A percentile compares a stretch with the other conserved stretches of the same genome.
Conservation (phyloP, 2,113 vertebrate species). For the Perognathus longimembris region DNA sequence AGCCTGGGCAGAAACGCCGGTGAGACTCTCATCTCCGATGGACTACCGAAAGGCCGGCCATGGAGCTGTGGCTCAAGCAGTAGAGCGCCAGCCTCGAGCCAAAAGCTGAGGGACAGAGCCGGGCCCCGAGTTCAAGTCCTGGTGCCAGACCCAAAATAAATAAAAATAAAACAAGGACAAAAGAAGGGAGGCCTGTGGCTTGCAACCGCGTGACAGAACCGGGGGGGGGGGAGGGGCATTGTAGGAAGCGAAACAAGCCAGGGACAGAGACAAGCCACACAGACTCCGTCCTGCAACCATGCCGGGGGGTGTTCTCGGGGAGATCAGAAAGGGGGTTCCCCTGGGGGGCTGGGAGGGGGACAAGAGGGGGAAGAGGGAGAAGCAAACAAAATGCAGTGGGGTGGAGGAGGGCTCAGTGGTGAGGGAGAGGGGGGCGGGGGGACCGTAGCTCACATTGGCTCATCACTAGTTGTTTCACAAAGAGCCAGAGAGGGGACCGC, state of each 20-base stretch:
- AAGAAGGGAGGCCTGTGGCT: neutral
- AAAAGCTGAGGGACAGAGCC: too few relatives aligned
- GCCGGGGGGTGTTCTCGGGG: neutral
- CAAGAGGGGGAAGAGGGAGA: neutral
- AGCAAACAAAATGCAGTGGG: neutral
- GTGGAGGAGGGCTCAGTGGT: too few relatives aligned
- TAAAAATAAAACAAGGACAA: too few relatives aligned
- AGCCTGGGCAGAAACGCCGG: too few relatives aligned
- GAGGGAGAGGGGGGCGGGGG: rapidly evolving
- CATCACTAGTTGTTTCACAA: neutral
- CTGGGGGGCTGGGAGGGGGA: neutral
- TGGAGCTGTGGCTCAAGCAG: too few relatives aligned
- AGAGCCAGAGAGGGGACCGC: neutral
- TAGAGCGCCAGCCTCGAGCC: too few relatives aligned
- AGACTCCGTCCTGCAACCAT: too few relatives aligned
- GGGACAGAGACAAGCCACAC: neutral
- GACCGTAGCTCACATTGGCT: neutral
- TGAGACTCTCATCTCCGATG: too few relatives aligned
- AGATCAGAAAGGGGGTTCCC: too few relatives aligned
- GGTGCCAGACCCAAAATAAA: too few relatives aligned
- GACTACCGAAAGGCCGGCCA: too few relatives aligned
- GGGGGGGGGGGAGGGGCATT: neutral
- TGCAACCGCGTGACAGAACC: neutral
- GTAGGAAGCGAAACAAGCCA: neutral
- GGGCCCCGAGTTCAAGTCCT: too few relatives aligned